A percentile compares a stretch with the other conserved stretches of the same genome.
Conservation (phyloP, 2,888 invertebrate genomes). For the Parnassius smintheus region DNA sequence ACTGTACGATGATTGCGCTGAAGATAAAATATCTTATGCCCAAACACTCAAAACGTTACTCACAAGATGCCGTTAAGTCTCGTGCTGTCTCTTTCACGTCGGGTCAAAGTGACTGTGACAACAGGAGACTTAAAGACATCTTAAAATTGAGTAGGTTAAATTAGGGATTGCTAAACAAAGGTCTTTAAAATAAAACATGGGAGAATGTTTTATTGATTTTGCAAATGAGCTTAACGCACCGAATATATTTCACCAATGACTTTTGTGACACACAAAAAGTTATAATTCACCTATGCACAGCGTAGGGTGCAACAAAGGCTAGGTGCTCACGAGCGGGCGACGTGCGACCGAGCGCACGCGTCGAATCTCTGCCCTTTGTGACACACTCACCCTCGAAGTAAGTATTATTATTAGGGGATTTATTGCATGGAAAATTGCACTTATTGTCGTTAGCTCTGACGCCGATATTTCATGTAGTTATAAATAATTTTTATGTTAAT, state of each 20-base stretch:
- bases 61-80: no score
- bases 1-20: no score
- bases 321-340: constrained; percentile 52
- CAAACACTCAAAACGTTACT: no score
- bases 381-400: constrained; percentile 49
- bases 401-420: constrained; percentile 78
- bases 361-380: constrained; percentile 54
- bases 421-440: constrained; percentile 79
- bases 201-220: constrained; percentile 17
- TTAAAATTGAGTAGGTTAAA: no score
- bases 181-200: not conserved
- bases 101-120: no score
- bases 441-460: constrained; percentile 65
- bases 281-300: constrained; percentile 20
- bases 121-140: no score
- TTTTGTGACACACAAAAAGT: constrained; percentile 20
- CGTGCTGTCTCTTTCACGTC: no score
- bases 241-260: constrained; percentile 32
- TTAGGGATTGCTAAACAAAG: no score
- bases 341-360: constrained; percentile 55
- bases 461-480: constrained; percentile 72
- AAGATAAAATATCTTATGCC: no score
- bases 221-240: constrained; percentile 30
- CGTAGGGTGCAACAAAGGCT: constrained; percentile 45
- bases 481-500: constrained; percentile 78